Conservation (phyloP, 2,113 vertebrate genomes). For the Sorex fumeus region DNA sequence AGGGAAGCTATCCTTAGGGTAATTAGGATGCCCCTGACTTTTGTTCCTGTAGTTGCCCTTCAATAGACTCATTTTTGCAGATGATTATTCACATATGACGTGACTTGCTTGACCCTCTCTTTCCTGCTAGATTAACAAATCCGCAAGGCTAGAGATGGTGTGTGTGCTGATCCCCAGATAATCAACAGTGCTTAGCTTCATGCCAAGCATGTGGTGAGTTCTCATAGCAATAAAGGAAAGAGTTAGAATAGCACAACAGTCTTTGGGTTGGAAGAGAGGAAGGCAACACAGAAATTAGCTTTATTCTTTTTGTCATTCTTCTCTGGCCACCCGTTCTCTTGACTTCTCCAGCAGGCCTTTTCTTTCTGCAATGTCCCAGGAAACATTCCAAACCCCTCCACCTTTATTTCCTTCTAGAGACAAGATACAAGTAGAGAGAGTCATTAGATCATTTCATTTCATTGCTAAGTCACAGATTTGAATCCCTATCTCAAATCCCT, state of each 20-base stretch:
- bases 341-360: not conserved
- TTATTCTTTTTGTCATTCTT: not conserved
- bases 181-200: not conserved
- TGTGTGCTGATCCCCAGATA: not conserved
- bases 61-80: not conserved
- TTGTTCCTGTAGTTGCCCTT: not conserved
- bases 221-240: not conserved
- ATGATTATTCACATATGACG: not conserved
- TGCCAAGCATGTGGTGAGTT: not conserved
- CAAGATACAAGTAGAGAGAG: not conserved
- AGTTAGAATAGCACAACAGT: not conserved
- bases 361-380: not conserved
- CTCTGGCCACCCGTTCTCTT: not conserved
- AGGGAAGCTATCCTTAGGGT: not conserved
- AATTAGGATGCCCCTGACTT: not conserved
- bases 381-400: not conserved
- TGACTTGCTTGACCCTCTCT: not conserved
- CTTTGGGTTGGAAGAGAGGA: not conserved
- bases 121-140: not conserved
- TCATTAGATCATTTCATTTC: not conserved
- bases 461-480: constrained; percentile 36
- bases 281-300: not conserved
- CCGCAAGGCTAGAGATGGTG: not conserved
- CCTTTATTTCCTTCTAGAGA: not conserved
- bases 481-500: constrained; percentile 21